Base-by-base conservation (phyloP, 2,113 vertebrate species). In the Daphoenositta chrysoptera region DNA sequence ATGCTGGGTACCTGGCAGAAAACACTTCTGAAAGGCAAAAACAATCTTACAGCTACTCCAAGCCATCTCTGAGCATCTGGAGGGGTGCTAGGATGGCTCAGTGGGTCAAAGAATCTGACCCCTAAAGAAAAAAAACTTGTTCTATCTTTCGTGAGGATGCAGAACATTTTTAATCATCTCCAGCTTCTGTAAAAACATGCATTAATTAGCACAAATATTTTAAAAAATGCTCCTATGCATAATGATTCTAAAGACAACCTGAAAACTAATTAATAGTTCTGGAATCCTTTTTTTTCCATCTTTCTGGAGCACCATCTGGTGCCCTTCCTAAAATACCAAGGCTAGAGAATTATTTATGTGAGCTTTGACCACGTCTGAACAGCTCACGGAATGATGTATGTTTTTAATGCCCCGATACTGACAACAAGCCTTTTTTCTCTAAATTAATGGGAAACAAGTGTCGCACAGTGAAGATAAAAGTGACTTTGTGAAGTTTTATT, bases 361-460 rank as follows among this genome's bases (percentile, higher is more conserved):
- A 86, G 85, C 79, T 94, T 70, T 94, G 93, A 94, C 93, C 92
- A 96, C 5, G 4, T 92, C 83, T 94, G 79, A 95, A 78, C 47
- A 66, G 90, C 88, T 86, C 83, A 58, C n/a, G 20, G 60, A 86
- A 92, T 93, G 88, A 96, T 93, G 71, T 88, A 96, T 88, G 88
- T 71, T 96, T 96, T 91, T 66, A 90, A 86, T 75, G 92, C 75
- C 76, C 72, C 31, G 47, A 92, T 90, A 88, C 66, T 95, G 93
- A 96, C 93, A 95, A 93, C 93, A 94, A 93, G 39, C 44, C 76
- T 88, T 96, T 95, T 78, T 78, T 64, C 47, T 80, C 79, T 73
- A 88, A 97, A 95, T 94, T 95, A 96, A 94, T 88, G 79, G 85
- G 88, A 93, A 95, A 90, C 85, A 94, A 96, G 90, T 83, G 87